A percentile compares a stretch with the other conserved stretches of the same genome.
Conservation (phyloP, 2,888 invertebrate species). For the Sthenelais limicola region DNA sequence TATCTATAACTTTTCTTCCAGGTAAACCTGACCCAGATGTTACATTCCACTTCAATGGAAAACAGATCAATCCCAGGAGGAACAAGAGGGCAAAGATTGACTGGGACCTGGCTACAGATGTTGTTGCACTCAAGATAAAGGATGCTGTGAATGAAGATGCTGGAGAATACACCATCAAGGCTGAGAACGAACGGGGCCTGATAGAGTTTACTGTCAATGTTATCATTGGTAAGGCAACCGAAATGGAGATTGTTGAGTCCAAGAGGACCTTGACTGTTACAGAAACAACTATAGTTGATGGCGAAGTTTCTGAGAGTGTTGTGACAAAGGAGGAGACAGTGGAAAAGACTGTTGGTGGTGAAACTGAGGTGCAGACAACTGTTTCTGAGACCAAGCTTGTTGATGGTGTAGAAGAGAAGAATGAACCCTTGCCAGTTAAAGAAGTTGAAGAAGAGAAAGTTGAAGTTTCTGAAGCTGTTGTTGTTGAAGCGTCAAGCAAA, state of each 20-base stretch:
- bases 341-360: too few relatives aligned
- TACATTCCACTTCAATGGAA: conserved; percentile 59
- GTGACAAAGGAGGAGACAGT: too few relatives aligned
- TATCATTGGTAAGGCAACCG: too few relatives aligned
- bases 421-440: not conserved
- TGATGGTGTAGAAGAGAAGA: not conserved
- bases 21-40: conserved; percentile 56
- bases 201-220: conserved; percentile 30
- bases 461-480: not conserved
- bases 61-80: conserved; percentile 53
- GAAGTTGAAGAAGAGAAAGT: not conserved
- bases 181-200: conserved; percentile 52
- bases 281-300: too few relatives aligned
- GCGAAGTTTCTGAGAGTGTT: too few relatives aligned
- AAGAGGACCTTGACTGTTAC: too few relatives aligned
- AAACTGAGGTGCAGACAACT: not conserved
- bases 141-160: conserved; percentile 54
- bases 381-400: not conserved
- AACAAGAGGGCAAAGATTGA: conserved; percentile 42
- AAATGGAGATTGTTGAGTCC: too few relatives aligned
- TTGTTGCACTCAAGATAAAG: conserved; percentile 55
- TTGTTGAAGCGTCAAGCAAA: not conserved
- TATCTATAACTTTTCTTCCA: too few relatives aligned
- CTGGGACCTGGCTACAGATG: conserved; percentile 48
- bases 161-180: conserved; percentile 60